Evolutionary conservation across 2,113 vertebrate species (phyloP).

Genomic region (Prionailurus viverrinus): DNA sequence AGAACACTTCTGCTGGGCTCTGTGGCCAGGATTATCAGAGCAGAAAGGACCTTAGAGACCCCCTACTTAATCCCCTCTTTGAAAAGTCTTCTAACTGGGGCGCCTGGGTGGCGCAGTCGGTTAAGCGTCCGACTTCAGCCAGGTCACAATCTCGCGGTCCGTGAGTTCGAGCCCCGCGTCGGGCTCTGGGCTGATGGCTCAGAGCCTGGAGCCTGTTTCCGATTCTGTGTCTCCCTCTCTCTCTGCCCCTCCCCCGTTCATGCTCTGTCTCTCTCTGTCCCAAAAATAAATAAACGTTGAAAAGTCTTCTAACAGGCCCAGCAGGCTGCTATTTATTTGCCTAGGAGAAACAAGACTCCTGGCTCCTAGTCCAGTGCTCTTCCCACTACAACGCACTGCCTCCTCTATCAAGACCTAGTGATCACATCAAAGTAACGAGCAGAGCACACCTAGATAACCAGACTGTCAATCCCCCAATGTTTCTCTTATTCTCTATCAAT

Average conservation of each 20-base stretch:
- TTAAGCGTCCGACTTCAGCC: no score
- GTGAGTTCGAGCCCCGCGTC: no score
- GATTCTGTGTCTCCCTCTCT: no score
- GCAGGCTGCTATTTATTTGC: background rate
- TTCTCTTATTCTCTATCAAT: background rate
- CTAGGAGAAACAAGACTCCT: slow-evolving; percentile 9
- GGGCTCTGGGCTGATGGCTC: no score
- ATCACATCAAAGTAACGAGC: background rate
- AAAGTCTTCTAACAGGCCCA: background rate
- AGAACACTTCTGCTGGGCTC: background rate
- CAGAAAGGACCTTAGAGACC: background rate
- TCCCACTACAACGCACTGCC: background rate
- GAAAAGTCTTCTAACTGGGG: background rate
- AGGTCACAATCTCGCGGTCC: no score
- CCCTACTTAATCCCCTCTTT: background rate
- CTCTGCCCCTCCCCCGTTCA: no score
- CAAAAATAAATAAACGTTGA: no score
- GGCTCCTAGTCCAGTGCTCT: background rate
- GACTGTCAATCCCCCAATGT: background rate
- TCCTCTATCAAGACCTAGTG: background rate
- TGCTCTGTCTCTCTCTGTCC: no score
- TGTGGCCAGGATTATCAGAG: background rate
- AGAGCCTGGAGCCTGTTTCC: no score
- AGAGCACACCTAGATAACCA: background rate
- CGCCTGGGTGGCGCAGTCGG: no score